A percentile compares a stretch with the other conserved stretches of the same genome.
Conservation (phyloP, 64 coral and sea anemone species). For the Orbicella faveolata region DNA sequence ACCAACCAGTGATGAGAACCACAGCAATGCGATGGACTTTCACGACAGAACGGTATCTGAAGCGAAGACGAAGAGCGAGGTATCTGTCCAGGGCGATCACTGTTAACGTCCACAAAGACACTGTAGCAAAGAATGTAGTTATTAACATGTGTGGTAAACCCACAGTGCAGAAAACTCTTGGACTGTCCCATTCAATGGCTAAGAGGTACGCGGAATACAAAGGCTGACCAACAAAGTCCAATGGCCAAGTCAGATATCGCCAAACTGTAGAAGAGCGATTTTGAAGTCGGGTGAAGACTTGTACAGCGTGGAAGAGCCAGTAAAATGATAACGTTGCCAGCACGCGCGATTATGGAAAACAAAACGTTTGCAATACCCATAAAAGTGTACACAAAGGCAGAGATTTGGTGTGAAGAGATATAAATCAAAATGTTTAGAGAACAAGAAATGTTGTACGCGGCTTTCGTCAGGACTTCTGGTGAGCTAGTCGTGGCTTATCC, state of each 20-base stretch:
- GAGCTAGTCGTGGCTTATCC: not conserved
- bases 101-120: not conserved
- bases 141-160: not conserved
- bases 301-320: not conserved
- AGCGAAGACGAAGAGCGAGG: conserved; percentile 1
- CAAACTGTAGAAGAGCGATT: not conserved
- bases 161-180: not conserved
- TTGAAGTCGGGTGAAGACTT: not conserved
- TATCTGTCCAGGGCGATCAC: conserved; percentile 1
- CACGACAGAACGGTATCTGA: not conserved
- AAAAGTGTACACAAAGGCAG: not conserved
- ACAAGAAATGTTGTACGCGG: not conserved
- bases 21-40: not conserved
- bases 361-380: not conserved
- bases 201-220: not conserved
- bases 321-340: not conserved
- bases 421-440: not conserved
- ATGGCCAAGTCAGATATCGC: not conserved
- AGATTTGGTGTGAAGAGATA: not conserved
- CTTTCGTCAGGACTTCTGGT: not conserved
- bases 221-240: not conserved
- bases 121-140: not conserved
- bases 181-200: not conserved
- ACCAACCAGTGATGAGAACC: not conserved
- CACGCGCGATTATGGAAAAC: not conserved